phyloP scores from a whole-genome alignment of 2,888 invertebrate species.

The Caenorhabditis sulstoni region DNA sequence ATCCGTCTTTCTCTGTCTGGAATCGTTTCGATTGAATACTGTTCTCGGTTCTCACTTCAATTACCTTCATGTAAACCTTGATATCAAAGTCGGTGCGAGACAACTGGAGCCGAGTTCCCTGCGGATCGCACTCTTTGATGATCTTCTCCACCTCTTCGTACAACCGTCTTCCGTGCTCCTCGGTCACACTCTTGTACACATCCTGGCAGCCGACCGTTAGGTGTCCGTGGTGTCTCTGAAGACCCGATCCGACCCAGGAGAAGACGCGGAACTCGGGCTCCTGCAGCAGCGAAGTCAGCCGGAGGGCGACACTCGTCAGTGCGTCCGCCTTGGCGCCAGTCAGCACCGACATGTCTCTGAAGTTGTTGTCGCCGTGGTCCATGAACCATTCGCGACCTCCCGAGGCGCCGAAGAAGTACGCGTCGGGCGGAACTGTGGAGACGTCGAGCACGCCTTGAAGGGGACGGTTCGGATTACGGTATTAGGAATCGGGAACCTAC shows the following conservation, averaged over 20 bases:
- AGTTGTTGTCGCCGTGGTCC: constrained; percentile 78
- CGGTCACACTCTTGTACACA: constrained; percentile 59
- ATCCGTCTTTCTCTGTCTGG: constrained; percentile 71
- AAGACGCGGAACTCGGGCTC: constrained; percentile 75
- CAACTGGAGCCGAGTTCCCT: constrained; percentile 67
- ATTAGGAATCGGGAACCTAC: constrained; percentile 33
- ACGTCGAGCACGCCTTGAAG: constrained; percentile 60
- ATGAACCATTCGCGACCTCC: constrained; percentile 81
- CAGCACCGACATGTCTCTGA: constrained; percentile 78
- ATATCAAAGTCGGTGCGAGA: constrained; percentile 78
- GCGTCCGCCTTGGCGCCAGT: constrained; percentile 71
- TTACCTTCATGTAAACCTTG: constrained; percentile 76
- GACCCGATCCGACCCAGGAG: constrained; percentile 79
- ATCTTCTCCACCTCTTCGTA: constrained; percentile 73
- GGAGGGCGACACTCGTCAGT: constrained; percentile 71
- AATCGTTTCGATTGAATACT: constrained; percentile 6
- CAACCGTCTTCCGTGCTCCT: constrained; percentile 45
- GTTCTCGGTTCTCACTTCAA: not conserved
- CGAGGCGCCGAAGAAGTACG: constrained; percentile 80
- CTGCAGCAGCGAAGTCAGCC: constrained; percentile 74
- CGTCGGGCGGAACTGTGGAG: constrained; percentile 70
- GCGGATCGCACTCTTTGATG: constrained; percentile 74
- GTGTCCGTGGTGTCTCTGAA: constrained; percentile 80
- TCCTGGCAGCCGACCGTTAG: constrained; percentile 77
- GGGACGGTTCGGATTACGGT: not conserved